Conservation (phyloP, 2,113 vertebrate species). For the Gymnocephalus cernua region DNA sequence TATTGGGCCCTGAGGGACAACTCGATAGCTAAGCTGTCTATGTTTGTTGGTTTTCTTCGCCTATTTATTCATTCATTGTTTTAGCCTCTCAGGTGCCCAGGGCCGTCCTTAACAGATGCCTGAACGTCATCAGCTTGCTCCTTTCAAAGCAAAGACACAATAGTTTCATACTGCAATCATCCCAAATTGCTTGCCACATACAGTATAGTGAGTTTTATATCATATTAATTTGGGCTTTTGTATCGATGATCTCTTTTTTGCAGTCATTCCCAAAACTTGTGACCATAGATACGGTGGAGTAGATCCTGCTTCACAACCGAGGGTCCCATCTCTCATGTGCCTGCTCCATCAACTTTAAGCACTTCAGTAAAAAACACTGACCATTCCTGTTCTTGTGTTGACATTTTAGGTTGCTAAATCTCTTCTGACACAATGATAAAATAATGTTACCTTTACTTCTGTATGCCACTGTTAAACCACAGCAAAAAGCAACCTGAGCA, state of each 20-base stretch:
- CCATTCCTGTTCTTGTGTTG: not conserved
- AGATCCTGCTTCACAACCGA: slow-evolving; percentile 1
- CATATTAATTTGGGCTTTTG: not conserved
- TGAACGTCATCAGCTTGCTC: not conserved
- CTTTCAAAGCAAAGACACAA: not conserved
- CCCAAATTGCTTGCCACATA: not conserved
- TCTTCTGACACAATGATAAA: not conserved
- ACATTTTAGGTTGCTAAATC: not conserved
- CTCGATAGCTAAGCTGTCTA: not conserved
- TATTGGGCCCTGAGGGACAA: slow-evolving; percentile 13
- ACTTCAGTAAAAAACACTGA: not conserved
- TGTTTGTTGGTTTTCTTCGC: slow-evolving; percentile 42
- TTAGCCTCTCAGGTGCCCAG: not conserved
- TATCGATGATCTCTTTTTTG: not conserved
- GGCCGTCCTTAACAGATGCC: not conserved
- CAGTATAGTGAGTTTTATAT: not conserved
- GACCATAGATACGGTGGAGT: not conserved
- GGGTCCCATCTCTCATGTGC: slow-evolving; percentile 1
- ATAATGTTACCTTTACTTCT: not conserved
- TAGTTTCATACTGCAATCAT: not conserved
- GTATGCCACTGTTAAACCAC: not conserved
- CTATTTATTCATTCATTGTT: slow-evolving; percentile 3
- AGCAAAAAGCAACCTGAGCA: not conserved
- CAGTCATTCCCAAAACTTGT: not conserved
- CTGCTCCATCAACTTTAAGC: slow-evolving; percentile 10